Evolutionary conservation across 2,888 invertebrate genomes (phyloP), one percentile per base, ranked within the genome.

Genomic region (Oscheius sp.): DNA sequence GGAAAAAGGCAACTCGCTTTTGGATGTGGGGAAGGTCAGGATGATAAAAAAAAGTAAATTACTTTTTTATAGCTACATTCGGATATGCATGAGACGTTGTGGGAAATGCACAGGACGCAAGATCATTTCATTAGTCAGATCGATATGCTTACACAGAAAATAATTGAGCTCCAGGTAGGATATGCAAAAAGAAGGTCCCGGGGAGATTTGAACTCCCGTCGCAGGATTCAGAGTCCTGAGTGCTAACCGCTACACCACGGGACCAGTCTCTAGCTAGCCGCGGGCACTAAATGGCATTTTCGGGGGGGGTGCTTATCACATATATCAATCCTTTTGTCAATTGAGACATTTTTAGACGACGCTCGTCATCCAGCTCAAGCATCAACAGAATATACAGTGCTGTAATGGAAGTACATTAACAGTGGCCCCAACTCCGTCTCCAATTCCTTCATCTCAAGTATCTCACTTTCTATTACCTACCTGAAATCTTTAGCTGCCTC

Each of bases 11-110:
- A 98, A 96, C 87, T 96, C 97, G 69, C 93, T 99, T 88, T 94
- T 97, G 72, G 98, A 98, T 87, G 96, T 98, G 94, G 97, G 98
- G 86, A 98, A 98, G 92, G 97, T 98, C 22, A 8, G 51, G 6
- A 1, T 22, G n/a, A 44, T 12, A 17, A 45, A 22, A n/a, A 36
- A 24, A 41, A 28, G 17, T 24, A 26, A 24, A 6, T 20, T 14
- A 30, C 3, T 8, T 6, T n/a, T 24, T 76, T 80, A 41, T 65
- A 82, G 80, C 57, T 86, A 50, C 85, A 85, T 70, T 78, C 78
- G 38, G 86, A 86, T 63, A 83, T 85, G 82, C 83, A 85, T 74
- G 84, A 84, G 57, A 85, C 83, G 20, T 68, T 85, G 20, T 83
- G 81, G 81, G 82, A 82, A 51, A 84, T 85, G 83, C 85, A 85